Percentiles rank a stretch among this genome's conserved stretches.
Conservation (phyloP, 1,140 invertebrate genomes). For the Marisa cornuarietis region DNA sequence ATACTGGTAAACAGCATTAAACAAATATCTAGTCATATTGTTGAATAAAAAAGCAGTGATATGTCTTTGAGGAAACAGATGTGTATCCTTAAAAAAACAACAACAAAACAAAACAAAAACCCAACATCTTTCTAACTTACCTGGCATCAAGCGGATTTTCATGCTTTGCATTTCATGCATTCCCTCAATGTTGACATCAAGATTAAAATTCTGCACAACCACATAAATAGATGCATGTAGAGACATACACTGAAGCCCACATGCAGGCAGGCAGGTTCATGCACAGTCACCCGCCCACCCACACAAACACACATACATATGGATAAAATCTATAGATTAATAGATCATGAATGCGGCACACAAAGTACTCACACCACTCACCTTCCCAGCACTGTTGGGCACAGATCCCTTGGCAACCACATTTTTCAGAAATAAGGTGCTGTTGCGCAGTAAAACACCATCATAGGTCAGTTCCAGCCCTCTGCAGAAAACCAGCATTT, state of each 20-base stretch:
- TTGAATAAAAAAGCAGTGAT: no score
- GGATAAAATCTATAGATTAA: no score
- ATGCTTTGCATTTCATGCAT: conserved; percentile 54
- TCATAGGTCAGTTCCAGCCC: conserved; percentile 58
- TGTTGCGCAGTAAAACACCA: conserved; percentile 50
- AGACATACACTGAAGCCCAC: not conserved
- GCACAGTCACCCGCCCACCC: no score
- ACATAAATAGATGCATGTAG: conserved; percentile 1
- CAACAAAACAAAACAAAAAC: no score
- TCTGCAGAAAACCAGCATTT: conserved; percentile 44
- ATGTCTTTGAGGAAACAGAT: not conserved
- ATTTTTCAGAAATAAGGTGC: conserved; percentile 56
- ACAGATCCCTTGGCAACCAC: conserved; percentile 58
- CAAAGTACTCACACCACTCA: conserved; percentile 20
- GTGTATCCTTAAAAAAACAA: no score
- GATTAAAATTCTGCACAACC: conserved; percentile 57
- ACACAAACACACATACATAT: no score
- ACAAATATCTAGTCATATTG: no score
- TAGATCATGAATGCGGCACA: no score
- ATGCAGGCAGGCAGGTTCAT: not conserved
- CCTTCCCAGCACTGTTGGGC: conserved; percentile 51
- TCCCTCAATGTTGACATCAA: conserved; percentile 53
- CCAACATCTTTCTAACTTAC: conserved; percentile 31
- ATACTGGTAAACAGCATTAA: no score
- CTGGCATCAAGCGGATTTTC: conserved; percentile 63